These are phyloP conservation scores for Epinephelus awoara DNA, from an alignment of 2,797 vertebrate genomes.

Conservation along the genomic window DNA sequence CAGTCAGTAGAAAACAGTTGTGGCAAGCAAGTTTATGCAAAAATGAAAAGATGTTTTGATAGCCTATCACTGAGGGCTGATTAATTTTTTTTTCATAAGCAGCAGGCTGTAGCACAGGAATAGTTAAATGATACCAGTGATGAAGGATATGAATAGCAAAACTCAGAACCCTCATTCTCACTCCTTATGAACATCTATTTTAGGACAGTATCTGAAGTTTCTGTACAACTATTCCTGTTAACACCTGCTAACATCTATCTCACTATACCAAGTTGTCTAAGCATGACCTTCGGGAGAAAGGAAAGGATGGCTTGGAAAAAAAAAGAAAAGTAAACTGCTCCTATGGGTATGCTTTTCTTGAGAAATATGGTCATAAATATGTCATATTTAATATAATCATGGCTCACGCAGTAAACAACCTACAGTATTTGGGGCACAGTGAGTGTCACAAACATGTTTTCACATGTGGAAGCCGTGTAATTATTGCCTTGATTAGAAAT, in stretches of 20 bases:
- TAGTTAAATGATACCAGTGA: neutral
- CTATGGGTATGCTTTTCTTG: neutral
- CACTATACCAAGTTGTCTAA: slow-evolving; percentile 1
- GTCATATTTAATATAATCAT: slow-evolving; percentile 26
- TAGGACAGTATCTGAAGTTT: neutral
- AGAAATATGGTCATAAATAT: slow-evolving; percentile 28
- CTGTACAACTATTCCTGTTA: neutral
- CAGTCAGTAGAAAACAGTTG: neutral
- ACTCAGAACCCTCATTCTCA: too few species aligned
- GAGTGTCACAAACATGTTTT: slow-evolving; percentile 29
- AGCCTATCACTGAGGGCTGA: neutral
- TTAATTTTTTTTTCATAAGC: neutral
- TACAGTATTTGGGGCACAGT: slow-evolving; percentile 35
- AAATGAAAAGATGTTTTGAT: neutral
- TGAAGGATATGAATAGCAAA: neutral
- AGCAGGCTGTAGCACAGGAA: neutral
- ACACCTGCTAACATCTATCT: neutral
- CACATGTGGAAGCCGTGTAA: slow-evolving; percentile 33
- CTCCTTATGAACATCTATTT: slow-evolving; percentile 3
- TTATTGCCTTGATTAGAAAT: slow-evolving; percentile 45
- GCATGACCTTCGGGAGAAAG: neutral
- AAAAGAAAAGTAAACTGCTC: slow-evolving; percentile 6
- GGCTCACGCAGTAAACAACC: slow-evolving; percentile 28
- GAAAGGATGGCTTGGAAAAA: neutral
- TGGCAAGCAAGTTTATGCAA: slow-evolving; percentile 28